Evolutionary conservation across 1,140 invertebrate species (phyloP).

Genomic region (Panulirus ornatus): DNA sequence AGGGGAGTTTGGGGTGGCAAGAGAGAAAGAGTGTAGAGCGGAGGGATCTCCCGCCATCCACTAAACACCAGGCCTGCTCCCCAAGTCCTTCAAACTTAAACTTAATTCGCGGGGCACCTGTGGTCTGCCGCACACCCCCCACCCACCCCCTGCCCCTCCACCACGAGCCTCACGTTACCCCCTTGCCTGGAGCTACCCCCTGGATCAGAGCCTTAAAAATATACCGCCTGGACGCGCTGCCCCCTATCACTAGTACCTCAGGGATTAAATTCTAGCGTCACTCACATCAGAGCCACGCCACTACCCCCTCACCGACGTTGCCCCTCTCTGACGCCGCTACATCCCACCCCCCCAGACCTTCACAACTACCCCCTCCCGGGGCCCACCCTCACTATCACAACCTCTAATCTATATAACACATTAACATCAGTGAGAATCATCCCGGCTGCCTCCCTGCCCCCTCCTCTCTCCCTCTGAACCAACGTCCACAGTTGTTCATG

Average conservation of each 20-base stretch:
- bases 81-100: conserved; percentile 71
- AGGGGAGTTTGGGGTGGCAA: not conserved
- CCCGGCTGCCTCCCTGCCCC: too few species aligned
- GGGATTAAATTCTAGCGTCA: too few species aligned
- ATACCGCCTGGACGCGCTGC: too few species aligned
- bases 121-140: conserved; percentile 28
- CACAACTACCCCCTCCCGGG: not conserved
- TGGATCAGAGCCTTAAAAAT: too few species aligned
- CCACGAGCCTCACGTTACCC: not conserved
- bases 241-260: not conserved
- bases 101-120: conserved; percentile 70
- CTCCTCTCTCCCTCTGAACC: not conserved
- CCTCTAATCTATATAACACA: not conserved
- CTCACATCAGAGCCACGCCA: too few species aligned
- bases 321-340: not conserved
- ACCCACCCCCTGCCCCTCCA: not conserved
- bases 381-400: not conserved
- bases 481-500: not conserved
- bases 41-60: not conserved
- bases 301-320: too few species aligned
- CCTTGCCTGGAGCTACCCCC: too few species aligned
- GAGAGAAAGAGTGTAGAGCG: conserved; percentile 27
- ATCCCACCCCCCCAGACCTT: too few species aligned
- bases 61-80: conserved; percentile 48
- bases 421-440: not conserved